These are phyloP conservation scores for Thunnus thynnus DNA, from an alignment of 2,113 vertebrate species.

Conservation along the genomic window DNA sequence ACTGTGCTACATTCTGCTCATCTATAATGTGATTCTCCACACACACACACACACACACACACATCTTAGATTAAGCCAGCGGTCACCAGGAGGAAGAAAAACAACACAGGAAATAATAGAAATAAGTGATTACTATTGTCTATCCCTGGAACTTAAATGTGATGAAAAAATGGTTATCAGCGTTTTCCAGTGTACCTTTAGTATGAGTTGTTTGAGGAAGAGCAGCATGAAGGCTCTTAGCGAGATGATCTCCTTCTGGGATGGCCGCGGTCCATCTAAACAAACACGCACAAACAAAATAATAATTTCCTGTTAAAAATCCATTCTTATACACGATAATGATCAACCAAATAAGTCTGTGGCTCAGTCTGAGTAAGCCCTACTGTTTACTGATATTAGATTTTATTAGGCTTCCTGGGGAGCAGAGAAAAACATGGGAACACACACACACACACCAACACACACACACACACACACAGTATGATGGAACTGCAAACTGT, in stretches of 20 bases:
- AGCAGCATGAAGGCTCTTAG: conserved; percentile 98
- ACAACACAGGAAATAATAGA: conserved; percentile 27
- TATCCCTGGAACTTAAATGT: conserved; percentile 15
- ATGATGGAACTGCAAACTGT: conserved; percentile 22
- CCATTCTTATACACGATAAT: conserved; percentile 27
- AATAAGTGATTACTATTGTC: conserved; percentile 39
- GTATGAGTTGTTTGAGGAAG: conserved; percentile 98
- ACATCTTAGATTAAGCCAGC: conserved; percentile 40
- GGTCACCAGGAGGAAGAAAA: conserved; percentile 13
- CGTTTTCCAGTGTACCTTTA: conserved; percentile 89
- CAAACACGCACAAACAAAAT: conserved; percentile 51
- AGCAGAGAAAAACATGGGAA: conserved; percentile 51
- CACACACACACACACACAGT: conserved; percentile 7
- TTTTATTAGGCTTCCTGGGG: conserved; percentile 59
- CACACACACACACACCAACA: conserved; percentile 1
- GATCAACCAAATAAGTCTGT: conserved; percentile 15
- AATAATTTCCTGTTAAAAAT: conserved; percentile 54
- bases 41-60: conserved; percentile 9
- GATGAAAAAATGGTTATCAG: conserved; percentile 29
- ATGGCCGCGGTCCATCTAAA: conserved; percentile 94
- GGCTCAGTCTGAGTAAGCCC: conserved; percentile 18
- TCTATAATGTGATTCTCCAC: conserved; percentile 67
- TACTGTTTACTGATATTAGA: conserved; percentile 55
- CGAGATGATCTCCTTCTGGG: conserved; percentile 98
- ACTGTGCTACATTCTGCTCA: conserved; percentile 49